These are phyloP conservation scores for Aphis craccivora DNA, from an alignment of 1,140 invertebrate genomes.

Conservation along the genomic window DNA sequence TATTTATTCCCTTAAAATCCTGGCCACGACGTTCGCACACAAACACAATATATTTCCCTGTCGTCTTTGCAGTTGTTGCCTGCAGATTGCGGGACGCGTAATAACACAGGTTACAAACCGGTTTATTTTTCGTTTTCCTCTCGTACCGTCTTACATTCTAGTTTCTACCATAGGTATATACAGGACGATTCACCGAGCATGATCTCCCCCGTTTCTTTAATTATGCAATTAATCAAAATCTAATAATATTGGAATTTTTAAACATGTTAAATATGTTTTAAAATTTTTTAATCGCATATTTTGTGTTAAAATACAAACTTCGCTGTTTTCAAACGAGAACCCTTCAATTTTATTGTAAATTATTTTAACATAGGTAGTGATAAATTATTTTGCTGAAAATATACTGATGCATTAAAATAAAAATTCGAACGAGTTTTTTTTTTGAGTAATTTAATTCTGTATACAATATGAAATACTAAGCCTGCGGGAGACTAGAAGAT, in stretches of 20 bases:
- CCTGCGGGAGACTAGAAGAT: too few relatives aligned
- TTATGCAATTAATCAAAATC: background rate
- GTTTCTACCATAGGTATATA: background rate
- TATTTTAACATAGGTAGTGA: too few relatives aligned
- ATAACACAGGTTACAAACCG: conserved; percentile 41
- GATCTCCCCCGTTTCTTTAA: background rate
- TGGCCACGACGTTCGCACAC: background rate
- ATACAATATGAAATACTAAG: too few relatives aligned
- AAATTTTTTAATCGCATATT: background rate
- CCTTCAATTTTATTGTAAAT: background rate
- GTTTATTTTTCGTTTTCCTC: background rate
- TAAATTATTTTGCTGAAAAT: too few relatives aligned
- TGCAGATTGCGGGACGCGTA: background rate
- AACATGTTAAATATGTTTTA: background rate
- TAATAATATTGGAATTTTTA: background rate
- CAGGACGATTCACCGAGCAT: background rate
- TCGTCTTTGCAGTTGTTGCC: background rate
- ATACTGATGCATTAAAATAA: too few relatives aligned
- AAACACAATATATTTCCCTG: background rate
- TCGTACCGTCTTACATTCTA: background rate
- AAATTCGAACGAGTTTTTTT: too few relatives aligned
- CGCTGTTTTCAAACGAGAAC: background rate
- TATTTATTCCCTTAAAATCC: background rate
- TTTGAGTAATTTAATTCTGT: too few relatives aligned
- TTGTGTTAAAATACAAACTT: background rate